These are phyloP conservation scores for Leptodactylus fallax DNA, from an alignment of 2,797 vertebrate genomes.

Conservation along the genomic window DNA sequence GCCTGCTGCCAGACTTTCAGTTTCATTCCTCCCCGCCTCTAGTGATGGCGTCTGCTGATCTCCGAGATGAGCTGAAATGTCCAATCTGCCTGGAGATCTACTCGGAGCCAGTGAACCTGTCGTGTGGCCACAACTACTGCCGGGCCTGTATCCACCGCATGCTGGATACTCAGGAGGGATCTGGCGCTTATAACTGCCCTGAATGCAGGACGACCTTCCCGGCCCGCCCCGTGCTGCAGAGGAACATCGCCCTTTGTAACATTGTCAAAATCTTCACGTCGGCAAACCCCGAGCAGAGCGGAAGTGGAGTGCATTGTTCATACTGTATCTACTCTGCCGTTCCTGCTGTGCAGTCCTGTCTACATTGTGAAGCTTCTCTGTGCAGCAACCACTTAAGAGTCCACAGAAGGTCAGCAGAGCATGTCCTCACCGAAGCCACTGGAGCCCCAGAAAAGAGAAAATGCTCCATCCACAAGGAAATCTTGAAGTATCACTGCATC, in stretches of 20 bases:
- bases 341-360: slow-evolving; percentile 9
- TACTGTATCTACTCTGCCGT: neutral
- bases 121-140: slow-evolving; percentile 23
- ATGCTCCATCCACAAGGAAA: slow-evolving; percentile 69
- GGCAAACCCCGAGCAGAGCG: neutral
- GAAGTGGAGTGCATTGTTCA: neutral
- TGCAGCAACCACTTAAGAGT: slow-evolving; percentile 74
- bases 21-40: neutral
- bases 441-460: slow-evolving; percentile 38
- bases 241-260: neutral
- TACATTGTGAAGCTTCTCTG: slow-evolving; percentile 73
- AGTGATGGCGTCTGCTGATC: slow-evolving; percentile 4
- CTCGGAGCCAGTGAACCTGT: slow-evolving; percentile 7
- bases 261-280: neutral
- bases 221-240: neutral
- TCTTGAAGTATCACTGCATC: slow-evolving; percentile 76
- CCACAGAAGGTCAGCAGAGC: slow-evolving; percentile 71
- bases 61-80: slow-evolving; percentile 11
- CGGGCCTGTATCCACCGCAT: neutral
- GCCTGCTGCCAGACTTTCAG: neutral
- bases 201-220: neutral
- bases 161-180: neutral
- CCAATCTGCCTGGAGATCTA: slow-evolving; percentile 27
- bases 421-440: slow-evolving; percentile 68
- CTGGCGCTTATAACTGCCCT: neutral